Base-by-base conservation (phyloP, 1,140 invertebrate species). In the Caligus rogercresseyi region DNA sequence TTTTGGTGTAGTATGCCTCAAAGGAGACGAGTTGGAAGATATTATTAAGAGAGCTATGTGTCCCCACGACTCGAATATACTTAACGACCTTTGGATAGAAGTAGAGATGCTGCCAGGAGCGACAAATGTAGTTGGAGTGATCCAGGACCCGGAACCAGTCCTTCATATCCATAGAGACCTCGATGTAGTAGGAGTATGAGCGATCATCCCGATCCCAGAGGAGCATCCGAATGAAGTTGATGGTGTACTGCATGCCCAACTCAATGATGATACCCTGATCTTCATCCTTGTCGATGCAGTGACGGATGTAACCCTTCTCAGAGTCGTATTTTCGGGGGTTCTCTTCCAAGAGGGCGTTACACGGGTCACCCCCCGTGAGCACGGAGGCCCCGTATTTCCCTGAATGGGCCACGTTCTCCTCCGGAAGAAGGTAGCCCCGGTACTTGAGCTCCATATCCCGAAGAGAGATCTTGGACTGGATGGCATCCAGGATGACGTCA, bases 161-260 rank as follows among this genome's bases (percentile, higher is more conserved):
- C 73, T 87, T 86, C 73, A 89, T 84, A 79, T 98, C 89, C 75
- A 95, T 88, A 0, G 90, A 96, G 13, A 95, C 86, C 74, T 98
- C 92, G 65, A 98, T 83, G 70, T 84, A 96, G 74, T 98, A 98
- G 0, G 90, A 93, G 76, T 97, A 97, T 1, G 90, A 91, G 84
- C 91, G 83, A 70, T 82, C 79, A 74, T 97, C 93, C 68, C 83
- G 78, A 76, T 98, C 93, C 92, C 92, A 97, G 0, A 98, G 76
- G 54, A 96, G 76, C 79, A 98, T 81, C 67, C 83, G 82, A 54
- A 97, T 81, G 69, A 93, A 85, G 78, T 98, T 98, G 66, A 98
- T 81, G 69, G 97, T 95, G 71, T 81, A 88, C 61, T 86, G 85
- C 52, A 80, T 82, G 58, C 85, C 85, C 15, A 98, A 78, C 71